Conservation (phyloP, 2,888 invertebrate genomes). For the Lysandra bellargus region DNA sequence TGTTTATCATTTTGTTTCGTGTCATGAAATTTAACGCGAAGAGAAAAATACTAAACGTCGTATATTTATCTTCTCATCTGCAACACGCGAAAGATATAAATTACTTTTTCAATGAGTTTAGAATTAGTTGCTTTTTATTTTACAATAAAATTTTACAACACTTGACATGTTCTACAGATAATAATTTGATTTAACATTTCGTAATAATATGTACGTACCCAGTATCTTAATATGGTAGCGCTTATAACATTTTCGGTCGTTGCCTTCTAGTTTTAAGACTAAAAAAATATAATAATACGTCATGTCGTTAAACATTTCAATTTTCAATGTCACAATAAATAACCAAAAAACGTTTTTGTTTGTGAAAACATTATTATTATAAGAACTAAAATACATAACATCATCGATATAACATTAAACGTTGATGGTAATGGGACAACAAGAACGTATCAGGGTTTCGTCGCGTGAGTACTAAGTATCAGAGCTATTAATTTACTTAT, state of each 20-base stretch:
- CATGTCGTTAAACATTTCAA: neutral
- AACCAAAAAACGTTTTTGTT: neutral
- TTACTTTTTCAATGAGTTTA: neutral
- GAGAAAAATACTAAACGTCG: neutral
- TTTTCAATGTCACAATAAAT: neutral
- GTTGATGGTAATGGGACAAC: neutral
- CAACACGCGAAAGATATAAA: neutral
- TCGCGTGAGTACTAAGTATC: neutral
- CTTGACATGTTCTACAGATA: too few species aligned
- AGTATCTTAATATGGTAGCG: too few species aligned
- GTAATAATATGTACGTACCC: too few species aligned
- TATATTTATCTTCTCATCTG: neutral
- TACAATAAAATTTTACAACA: neutral
- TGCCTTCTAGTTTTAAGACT: neutral
- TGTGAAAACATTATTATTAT: neutral
- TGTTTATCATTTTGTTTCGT: constrained; percentile 9
- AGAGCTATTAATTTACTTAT: too few species aligned
- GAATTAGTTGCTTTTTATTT: neutral
- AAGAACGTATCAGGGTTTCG: neutral
- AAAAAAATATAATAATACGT: neutral
- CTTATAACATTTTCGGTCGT: neutral
- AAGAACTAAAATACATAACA: neutral
- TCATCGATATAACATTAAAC: neutral
- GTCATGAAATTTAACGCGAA: neutral
- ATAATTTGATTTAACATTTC: too few species aligned